Evolutionary conservation across 2,888 invertebrate genomes (phyloP).

Genomic region (Polydrusus tereticollis): DNA sequence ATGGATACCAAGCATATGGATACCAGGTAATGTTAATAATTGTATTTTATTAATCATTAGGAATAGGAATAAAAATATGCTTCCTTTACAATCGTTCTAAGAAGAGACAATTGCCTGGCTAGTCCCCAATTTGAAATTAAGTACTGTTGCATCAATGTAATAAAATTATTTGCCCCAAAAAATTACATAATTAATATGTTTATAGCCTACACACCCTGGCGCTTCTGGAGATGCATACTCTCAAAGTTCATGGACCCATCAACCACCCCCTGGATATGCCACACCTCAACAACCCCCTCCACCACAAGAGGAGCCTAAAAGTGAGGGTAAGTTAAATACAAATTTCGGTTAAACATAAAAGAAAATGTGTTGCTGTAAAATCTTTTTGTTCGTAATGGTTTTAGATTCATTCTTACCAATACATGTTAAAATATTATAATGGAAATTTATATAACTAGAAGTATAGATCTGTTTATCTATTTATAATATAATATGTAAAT

Average conservation of each 20-base stretch:
- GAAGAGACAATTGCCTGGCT: too few species aligned
- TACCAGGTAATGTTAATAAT: constrained; percentile 37
- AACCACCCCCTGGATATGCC: constrained; percentile 23
- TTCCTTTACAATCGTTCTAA: too few species aligned
- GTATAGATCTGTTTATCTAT: too few species aligned
- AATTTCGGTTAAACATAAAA: neutral
- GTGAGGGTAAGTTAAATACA: constrained; percentile 41
- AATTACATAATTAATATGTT: neutral
- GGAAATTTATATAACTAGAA: too few species aligned
- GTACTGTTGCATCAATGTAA: too few species aligned
- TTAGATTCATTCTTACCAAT: too few species aligned
- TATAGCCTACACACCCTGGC: constrained; percentile 32
- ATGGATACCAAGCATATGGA: constrained; percentile 56
- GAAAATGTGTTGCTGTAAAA: too few species aligned
- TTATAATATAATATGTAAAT: too few species aligned
- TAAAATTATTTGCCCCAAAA: neutral
- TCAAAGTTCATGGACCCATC: constrained; percentile 31
- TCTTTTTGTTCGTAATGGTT: too few species aligned
- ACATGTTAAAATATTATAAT: too few species aligned
- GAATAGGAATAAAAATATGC: neutral
- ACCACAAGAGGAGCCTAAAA: constrained; percentile 23
- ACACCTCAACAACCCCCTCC: constrained; percentile 19
- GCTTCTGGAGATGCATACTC: constrained; percentile 33
- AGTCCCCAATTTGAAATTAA: too few species aligned
- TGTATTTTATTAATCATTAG: neutral